Evolutionary conservation across 2,888 invertebrate species (phyloP), one percentile per base, ranked within the genome.

Genomic region (Capitulum mitella): DNA sequence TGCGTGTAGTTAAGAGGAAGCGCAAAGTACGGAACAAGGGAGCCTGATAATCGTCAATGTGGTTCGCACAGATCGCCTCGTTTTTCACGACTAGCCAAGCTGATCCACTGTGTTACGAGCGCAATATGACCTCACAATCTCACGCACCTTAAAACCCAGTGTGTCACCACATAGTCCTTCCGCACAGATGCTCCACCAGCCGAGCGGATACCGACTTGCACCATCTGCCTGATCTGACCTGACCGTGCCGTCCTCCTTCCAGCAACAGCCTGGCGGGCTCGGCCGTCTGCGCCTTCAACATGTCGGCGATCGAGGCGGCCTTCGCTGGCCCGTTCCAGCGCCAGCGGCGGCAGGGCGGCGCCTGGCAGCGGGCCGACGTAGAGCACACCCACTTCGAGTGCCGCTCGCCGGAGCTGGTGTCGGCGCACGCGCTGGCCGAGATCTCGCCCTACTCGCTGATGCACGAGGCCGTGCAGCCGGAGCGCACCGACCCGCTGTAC

Each of bases 221-320:
- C 43, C 43, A 12, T 43, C 43, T 12, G 43, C 43, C 43, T 43
- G 6, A 43, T 43, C 43, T 43, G 43, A 43, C 43, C n/a, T n/a
- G n/a, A n/a, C n/a, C n/a, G 6, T 43, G 5, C 43, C 43, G 43
- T 43, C 43, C 43, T 12, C 6, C 43, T 12, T 12, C 8, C 80
- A 82, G 81, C 78, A 95, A 95, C 85, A 92, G 94, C 84, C 94
- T 97, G 83, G 90, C 92, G 8, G 97, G 95, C 22, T 95, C 96
- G 51, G 97, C 97, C 0, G 91, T 97, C 8, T 97, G 97, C 85
- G 91, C 94, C 3, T 97, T 93, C 87, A 95, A 93, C 85, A 89
- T 96, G 87, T 89, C 92, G 0, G 89, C 94, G 0, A 92, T 97
- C 46, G 89, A 92, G 80, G 88, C 89, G 0, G 92, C 94, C 0